phyloP scores from a whole-genome alignment of 1,140 invertebrate genomes.

The Anastatus disparis region DNA sequence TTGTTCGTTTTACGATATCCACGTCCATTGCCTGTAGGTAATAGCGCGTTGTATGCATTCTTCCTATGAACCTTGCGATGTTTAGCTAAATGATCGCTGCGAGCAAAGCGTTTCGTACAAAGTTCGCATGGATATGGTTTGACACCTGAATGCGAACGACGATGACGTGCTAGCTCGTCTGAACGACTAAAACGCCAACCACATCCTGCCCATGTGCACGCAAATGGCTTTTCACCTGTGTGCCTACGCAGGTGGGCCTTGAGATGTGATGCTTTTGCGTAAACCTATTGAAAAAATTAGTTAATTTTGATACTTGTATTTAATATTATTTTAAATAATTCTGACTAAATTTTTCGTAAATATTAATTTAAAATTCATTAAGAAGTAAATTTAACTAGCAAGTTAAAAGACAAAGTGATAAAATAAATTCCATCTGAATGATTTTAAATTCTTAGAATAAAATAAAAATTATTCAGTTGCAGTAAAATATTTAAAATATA shows the following conservation, averaged over 20 bases:
- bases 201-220: constrained; percentile 90
- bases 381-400: too few relatives aligned
- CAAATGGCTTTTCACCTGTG: constrained; percentile 94
- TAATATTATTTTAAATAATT: too few relatives aligned
- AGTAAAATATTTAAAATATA: too few relatives aligned
- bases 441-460: too few relatives aligned
- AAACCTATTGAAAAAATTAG: constrained; percentile 67
- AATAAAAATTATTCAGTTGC: too few relatives aligned
- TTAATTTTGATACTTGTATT: too few relatives aligned
- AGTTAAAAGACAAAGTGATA: too few relatives aligned
- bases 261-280: constrained; percentile 93
- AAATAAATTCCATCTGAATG: too few relatives aligned
- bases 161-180: constrained; percentile 88
- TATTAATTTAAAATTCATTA: too few relatives aligned
- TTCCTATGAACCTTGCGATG: constrained; percentile 86
- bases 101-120: constrained; percentile 86
- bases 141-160: constrained; percentile 82
- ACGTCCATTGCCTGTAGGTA: constrained; percentile 51
- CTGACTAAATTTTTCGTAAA: too few relatives aligned
- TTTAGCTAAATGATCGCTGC: constrained; percentile 91
- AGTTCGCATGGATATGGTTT: constrained; percentile 88
- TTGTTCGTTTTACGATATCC: background rate
- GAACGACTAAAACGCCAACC: constrained; percentile 93
- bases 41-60: constrained; percentile 60
- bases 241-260: constrained; percentile 93